Conservation (phyloP, 2,888 invertebrate species). For the Aleiodes testaceus region DNA sequence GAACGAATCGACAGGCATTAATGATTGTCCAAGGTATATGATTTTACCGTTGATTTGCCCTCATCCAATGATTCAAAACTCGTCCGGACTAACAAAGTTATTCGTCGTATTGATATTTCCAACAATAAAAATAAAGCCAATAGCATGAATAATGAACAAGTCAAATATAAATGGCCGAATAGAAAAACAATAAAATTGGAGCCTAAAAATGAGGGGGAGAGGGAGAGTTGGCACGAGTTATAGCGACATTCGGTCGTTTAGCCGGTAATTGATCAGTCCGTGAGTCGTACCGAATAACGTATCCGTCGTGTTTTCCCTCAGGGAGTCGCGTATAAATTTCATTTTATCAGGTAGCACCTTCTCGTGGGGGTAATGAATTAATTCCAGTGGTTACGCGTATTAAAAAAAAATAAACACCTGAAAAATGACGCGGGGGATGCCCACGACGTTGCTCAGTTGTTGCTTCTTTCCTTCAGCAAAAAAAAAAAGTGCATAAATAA, state of each 20-base stretch:
- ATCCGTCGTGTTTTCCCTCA: slow-evolving; percentile 48
- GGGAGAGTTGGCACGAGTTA: slow-evolving; percentile 23
- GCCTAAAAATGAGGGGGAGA: background rate
- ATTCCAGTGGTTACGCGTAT: slow-evolving; percentile 44
- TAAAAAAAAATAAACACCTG: background rate
- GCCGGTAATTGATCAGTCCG: slow-evolving; percentile 44
- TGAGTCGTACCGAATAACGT: slow-evolving; percentile 41
- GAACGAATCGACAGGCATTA: slow-evolving; percentile 35
- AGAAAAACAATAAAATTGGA: slow-evolving; percentile 14
- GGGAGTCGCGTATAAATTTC: slow-evolving; percentile 52
- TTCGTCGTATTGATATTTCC: background rate
- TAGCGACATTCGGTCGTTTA: slow-evolving; percentile 43
- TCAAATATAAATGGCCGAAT: slow-evolving; percentile 24
- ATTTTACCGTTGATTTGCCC: slow-evolving; percentile 35
- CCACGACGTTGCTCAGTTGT: background rate
- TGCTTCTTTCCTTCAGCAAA: background rate
- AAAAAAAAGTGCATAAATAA: slow-evolving; percentile 23
- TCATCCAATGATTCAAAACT: slow-evolving; percentile 10
- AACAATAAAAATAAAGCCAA: slow-evolving; percentile 26
- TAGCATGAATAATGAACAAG: slow-evolving; percentile 22
- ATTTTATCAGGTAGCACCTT: slow-evolving; percentile 54
- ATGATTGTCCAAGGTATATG: slow-evolving; percentile 28
- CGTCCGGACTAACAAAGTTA: slow-evolving; percentile 18
- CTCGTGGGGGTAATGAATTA: slow-evolving; percentile 55
- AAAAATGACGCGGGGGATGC: slow-evolving; percentile 43